A percentile compares a stretch with the other conserved stretches of the same genome.
phyloP scores from a whole-genome alignment of 2,113 vertebrate species.

The Zosterops pallidus region DNA sequence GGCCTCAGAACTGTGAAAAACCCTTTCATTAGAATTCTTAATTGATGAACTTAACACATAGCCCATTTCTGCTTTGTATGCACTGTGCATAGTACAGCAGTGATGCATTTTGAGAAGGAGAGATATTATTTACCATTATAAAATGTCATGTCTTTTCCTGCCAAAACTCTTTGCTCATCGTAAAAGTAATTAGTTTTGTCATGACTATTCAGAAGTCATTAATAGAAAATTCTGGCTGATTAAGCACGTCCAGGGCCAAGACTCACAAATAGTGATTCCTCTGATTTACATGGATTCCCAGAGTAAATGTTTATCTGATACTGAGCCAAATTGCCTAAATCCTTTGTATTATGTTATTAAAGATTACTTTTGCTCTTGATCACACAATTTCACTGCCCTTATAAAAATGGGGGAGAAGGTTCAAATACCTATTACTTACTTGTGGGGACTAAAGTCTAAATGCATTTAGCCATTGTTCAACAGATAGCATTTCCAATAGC shows the following conservation, averaged over 20 bases:
- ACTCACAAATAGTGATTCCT: background rate
- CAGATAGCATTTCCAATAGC: background rate
- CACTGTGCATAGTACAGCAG: background rate
- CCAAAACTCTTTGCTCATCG: background rate
- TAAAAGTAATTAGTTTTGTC: slow-evolving; percentile 28
- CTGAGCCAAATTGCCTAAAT: background rate
- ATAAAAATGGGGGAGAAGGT: background rate
- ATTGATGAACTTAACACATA: background rate
- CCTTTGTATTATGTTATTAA: background rate
- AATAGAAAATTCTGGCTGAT: slow-evolving; percentile 21
- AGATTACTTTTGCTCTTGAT: slow-evolving; percentile 15
- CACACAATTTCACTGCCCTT: background rate
- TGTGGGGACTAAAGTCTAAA: background rate
- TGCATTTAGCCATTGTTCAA: background rate
- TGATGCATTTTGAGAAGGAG: background rate
- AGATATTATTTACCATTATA: slow-evolving; percentile 21
- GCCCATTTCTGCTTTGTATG: background rate
- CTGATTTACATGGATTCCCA: background rate
- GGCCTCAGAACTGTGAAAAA: background rate
- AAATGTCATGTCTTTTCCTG: background rate
- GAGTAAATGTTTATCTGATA: slow-evolving; percentile 26
- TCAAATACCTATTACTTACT: background rate
- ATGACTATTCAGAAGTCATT: slow-evolving; percentile 25
- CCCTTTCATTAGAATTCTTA: background rate
- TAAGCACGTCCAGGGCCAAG: background rate